Percentiles rank a stretch among this genome's conserved stretches.
These are phyloP conservation scores for Gibbula magus DNA, from an alignment of 2,888 invertebrate genomes.

Conservation along the genomic window DNA sequence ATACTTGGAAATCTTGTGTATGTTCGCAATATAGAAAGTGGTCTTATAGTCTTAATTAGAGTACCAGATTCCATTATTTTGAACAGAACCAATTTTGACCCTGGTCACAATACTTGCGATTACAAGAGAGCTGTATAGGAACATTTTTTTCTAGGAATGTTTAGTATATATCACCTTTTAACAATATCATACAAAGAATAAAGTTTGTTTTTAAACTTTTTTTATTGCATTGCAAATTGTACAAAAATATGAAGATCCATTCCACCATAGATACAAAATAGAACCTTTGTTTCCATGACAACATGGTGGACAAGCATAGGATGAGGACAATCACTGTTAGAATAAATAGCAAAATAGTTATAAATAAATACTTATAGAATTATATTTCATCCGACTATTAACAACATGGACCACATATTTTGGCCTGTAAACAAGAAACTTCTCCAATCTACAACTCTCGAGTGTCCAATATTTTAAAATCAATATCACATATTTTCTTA, in stretches of 20 bases:
- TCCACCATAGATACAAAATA: constrained; percentile 20
- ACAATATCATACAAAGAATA: no score
- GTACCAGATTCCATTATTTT: no score
- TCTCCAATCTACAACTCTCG: background rate
- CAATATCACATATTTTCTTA: no score
- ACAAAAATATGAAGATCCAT: constrained; percentile 22
- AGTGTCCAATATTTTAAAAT: no score
- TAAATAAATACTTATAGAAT: constrained; percentile 12
- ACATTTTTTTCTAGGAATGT: no score
- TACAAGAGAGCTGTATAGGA: no score
- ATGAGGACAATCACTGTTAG: background rate
- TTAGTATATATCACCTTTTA: no score
- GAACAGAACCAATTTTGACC: no score
- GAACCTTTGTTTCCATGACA: constrained; percentile 16
- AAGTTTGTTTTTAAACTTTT: background rate
- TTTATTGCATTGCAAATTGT: constrained; percentile 1
- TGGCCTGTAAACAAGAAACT: background rate
- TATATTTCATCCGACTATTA: background rate
- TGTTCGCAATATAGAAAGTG: no score
- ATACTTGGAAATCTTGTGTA: no score
- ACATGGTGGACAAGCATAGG: constrained; percentile 1
- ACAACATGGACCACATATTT: background rate
- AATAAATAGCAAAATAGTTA: constrained; percentile 14
- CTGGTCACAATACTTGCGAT: no score
- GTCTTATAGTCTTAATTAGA: no score